Evolutionary conservation across 1,140 invertebrate genomes (phyloP), one percentile per base, ranked within the genome.

Genomic region (Potamilus streckersoni): DNA sequence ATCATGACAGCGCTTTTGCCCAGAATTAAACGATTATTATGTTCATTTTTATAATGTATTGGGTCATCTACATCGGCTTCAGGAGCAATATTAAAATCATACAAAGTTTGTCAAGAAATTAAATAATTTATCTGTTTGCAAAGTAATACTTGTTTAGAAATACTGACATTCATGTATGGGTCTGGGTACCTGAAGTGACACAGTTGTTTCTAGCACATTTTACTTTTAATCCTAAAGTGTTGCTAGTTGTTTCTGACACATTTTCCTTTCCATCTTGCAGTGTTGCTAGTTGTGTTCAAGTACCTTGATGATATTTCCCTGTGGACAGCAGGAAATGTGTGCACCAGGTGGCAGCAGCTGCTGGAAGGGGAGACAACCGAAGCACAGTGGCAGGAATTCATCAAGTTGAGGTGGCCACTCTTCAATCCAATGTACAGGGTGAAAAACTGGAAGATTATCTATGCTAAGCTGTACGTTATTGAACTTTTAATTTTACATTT

Each of bases 281-380:
- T 98, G 71, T 91, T 97, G 81, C 91, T 97, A 16, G 93, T 93
- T 64, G 95, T 97, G 74, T 97, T 98, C 89, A 94, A 93, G 31
- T 95, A 96, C 87, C 90, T 98, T 81, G 96, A 98, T 86, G 96
- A 97, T 88, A 93, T 98, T 78, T 97, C 96, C 8, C 90, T 97
- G 76, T 96, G 95, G 94, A 93, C 94, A 88, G 94, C 95, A 79
- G 93, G 94, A 78, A 93, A 95, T 90, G 96, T 97, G 23, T 97
- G 96, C 88, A 91, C 93, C 80, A 93, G 95, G 80, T 97, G 96
- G 96, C 92, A 93, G 65, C 92, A 94, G 27, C 92, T 98, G 31
- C 90, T 98, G 58, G 92, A 93, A 65, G 93, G 93, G 55, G 93
- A 95, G 82, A 92, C 94, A 64, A 92, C 94, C 2, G 92, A 93